Evolutionary conservation across 2,797 vertebrate genomes (phyloP).

Genomic region (Pangasius larnaudii): DNA sequence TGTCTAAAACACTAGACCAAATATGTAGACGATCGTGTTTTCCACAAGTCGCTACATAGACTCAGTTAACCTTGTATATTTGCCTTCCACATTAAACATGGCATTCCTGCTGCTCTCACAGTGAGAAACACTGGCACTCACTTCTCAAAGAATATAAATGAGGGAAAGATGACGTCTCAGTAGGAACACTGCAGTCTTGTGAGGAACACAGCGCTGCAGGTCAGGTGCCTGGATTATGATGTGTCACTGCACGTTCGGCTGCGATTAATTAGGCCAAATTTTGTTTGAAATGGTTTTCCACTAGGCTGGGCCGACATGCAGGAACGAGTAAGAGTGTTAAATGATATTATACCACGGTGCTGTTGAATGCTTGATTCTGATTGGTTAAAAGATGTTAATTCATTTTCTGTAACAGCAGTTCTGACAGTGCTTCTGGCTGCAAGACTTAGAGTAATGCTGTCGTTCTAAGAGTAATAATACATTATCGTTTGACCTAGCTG

Average conservation of each 20-base stretch:
- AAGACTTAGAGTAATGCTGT: not conserved
- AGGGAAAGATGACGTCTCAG: slow-evolving; percentile 11
- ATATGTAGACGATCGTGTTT: not conserved
- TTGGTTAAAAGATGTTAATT: not conserved
- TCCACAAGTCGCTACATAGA: not conserved
- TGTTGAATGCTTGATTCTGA: not conserved
- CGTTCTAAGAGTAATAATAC: not conserved
- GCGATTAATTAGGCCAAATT: not conserved
- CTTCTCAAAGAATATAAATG: slow-evolving; percentile 14
- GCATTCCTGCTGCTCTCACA: not conserved
- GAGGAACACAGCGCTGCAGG: slow-evolving; percentile 8
- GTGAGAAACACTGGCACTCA: slow-evolving; percentile 6
- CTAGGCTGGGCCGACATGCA: not conserved
- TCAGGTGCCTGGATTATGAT: slow-evolving; percentile 5
- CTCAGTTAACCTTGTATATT: slow-evolving; percentile 2
- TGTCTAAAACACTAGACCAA: not conserved
- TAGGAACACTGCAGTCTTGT: slow-evolving; percentile 7
- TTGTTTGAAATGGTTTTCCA: slow-evolving; percentile 9
- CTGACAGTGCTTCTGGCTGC: not conserved
- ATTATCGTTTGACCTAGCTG: not conserved
- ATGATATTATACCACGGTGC: not conserved
- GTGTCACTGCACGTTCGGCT: not conserved
- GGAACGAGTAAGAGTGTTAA: not conserved
- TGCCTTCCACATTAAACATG: slow-evolving; percentile 9
- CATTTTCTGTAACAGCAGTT: not conserved